A percentile compares a stretch with the other conserved stretches of the same genome.
phyloP scores from a whole-genome alignment of 1,140 invertebrate species.

The Drosophila mojavensis region DNA sequence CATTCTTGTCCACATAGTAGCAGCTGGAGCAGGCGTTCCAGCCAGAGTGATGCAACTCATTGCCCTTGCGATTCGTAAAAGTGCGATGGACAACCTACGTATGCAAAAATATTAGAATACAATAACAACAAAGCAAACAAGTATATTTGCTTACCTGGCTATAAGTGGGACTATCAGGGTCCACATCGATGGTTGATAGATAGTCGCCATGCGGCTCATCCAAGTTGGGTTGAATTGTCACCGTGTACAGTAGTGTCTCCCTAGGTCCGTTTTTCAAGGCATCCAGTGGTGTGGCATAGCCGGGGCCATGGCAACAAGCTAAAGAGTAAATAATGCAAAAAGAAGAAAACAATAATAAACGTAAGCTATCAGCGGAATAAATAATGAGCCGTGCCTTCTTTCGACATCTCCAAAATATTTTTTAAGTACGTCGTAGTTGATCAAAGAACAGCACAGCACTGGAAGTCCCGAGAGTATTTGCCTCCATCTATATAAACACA shows the following conservation, averaged over 20 bases:
- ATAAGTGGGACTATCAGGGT: conserved; percentile 94
- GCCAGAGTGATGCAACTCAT: conserved; percentile 97
- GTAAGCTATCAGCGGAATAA: conserved; percentile 9
- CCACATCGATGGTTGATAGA: conserved; percentile 95
- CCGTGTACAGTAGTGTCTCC: conserved; percentile 94
- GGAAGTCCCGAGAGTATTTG: not conserved
- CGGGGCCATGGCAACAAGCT: conserved; percentile 87
- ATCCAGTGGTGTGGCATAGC: conserved; percentile 91
- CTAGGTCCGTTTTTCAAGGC: conserved; percentile 92
- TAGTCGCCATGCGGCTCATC: conserved; percentile 91
- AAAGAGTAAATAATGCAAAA: conserved; percentile 8
- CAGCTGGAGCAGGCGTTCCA: conserved; percentile 99
- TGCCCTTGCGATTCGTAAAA: conserved; percentile 90
- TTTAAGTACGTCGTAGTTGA: conserved; percentile 36
- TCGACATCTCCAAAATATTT: conserved; percentile 41
- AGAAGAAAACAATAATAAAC: not conserved
- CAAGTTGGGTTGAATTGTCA: conserved; percentile 91
- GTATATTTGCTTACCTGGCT: conserved; percentile 87
- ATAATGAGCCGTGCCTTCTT: conserved; percentile 45
- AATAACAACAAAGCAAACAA: not conserved
- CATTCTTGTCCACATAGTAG: conserved; percentile 84
- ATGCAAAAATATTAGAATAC: not conserved
- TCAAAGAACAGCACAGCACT: conserved; percentile 43
- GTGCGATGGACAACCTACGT: conserved; percentile 94
- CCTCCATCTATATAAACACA: not conserved